Evolutionary conservation across 2,888 invertebrate species (phyloP).

Genomic region (Serripes groenlandicus): DNA sequence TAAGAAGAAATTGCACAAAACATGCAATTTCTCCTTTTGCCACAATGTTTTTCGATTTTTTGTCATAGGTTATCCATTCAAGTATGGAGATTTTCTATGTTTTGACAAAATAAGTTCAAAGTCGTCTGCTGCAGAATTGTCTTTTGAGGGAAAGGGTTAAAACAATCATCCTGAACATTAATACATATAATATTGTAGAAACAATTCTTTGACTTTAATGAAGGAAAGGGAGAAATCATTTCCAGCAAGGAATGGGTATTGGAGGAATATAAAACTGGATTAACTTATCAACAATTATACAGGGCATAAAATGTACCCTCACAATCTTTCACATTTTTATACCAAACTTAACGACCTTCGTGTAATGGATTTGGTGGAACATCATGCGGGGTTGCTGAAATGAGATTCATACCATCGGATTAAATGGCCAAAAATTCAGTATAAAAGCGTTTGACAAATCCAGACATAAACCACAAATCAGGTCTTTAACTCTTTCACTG

Average conservation of each 20-base stretch:
- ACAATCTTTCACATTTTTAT: constrained; percentile 1
- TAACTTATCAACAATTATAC: neutral
- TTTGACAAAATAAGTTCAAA: too few relatives aligned
- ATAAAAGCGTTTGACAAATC: constrained; percentile 10
- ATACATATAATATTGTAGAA: too few relatives aligned
- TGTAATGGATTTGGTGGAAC: constrained; percentile 5
- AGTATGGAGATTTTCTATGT: too few relatives aligned
- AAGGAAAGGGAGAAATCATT: too few relatives aligned
- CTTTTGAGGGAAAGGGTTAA: too few relatives aligned
- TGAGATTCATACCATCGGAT: constrained; percentile 32
- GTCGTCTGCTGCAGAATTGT: too few relatives aligned
- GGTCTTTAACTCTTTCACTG: constrained; percentile 11
- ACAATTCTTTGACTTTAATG: too few relatives aligned
- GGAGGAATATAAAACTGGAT: neutral
- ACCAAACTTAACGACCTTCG: neutral
- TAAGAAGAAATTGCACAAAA: too few relatives aligned
- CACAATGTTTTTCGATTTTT: too few relatives aligned
- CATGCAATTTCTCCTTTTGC: too few relatives aligned
- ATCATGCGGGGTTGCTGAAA: constrained; percentile 8
- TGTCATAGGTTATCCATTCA: too few relatives aligned
- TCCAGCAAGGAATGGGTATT: neutral
- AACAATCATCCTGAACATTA: too few relatives aligned
- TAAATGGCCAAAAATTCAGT: constrained; percentile 6
- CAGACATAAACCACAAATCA: constrained; percentile 21
- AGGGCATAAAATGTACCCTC: constrained; percentile 10